Evolutionary conservation across 1,140 invertebrate species (phyloP).

Genomic region (Chelonus insularis): DNA sequence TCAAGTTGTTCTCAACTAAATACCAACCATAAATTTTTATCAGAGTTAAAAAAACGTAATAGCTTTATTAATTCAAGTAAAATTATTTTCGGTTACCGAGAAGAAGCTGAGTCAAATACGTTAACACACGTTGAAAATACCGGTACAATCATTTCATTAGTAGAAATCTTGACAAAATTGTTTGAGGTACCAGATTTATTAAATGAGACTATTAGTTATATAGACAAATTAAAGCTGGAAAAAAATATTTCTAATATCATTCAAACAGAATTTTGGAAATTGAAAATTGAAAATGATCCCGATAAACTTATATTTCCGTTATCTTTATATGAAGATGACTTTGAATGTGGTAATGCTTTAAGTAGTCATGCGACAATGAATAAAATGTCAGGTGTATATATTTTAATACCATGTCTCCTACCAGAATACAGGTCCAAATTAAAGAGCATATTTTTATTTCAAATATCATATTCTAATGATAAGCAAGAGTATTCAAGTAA

Average conservation of each 20-base stretch:
- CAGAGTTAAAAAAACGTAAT: neutral
- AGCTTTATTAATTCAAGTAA: neutral
- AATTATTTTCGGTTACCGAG: neutral
- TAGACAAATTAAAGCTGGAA: neutral
- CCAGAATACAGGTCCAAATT: constrained; percentile 25
- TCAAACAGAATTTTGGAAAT: constrained; percentile 29
- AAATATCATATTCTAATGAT: constrained; percentile 31
- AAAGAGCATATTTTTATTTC: constrained; percentile 31
- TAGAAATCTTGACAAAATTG: neutral
- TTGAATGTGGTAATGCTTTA: constrained; percentile 32
- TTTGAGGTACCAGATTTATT: neutral
- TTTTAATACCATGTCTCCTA: constrained; percentile 31
- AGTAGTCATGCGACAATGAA: constrained; percentile 28
- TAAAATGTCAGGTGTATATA: constrained; percentile 32
- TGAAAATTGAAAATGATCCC: constrained; percentile 1
- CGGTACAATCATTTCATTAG: neutral
- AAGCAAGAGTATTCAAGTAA: constrained; percentile 18
- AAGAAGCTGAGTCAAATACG: neutral
- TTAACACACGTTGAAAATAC: neutral
- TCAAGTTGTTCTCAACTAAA: neutral
- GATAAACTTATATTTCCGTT: constrained; percentile 25
- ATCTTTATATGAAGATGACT: constrained; percentile 32
- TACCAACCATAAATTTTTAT: neutral
- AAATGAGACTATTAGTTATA: neutral
- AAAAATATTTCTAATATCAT: constrained; percentile 21